A percentile compares a stretch with the other conserved stretches of the same genome.
Conservation (phyloP, 1,140 invertebrate genomes). For the Cephus cinctus region DNA sequence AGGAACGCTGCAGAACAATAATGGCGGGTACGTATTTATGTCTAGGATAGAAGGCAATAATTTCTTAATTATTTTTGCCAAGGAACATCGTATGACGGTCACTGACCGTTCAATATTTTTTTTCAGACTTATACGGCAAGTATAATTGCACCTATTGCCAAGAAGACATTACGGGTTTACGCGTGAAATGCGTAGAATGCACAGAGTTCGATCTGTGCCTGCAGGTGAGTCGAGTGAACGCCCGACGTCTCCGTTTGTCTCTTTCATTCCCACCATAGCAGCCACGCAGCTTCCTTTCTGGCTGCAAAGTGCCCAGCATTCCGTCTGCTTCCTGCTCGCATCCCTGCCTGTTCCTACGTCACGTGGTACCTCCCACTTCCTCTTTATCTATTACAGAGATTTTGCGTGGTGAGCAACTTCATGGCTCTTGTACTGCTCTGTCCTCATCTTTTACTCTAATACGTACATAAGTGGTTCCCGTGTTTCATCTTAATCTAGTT, state of each 20-base stretch:
- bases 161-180: slow-evolving; percentile 81
- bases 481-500: too few species aligned
- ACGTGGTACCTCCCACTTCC: background rate
- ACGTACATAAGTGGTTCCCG: too few species aligned
- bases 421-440: too few species aligned
- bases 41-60: background rate
- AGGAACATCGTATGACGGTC: too few species aligned
- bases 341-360: slow-evolving; percentile 7
- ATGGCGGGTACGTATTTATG: slow-evolving; percentile 51
- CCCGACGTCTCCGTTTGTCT: slow-evolving; percentile 11
- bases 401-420: too few species aligned
- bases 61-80: background rate
- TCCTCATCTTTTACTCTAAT: too few species aligned
- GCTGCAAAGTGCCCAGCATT: background rate
- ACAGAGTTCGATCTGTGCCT: slow-evolving; percentile 85
- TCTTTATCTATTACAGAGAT: too few species aligned
- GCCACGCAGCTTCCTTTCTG: background rate
- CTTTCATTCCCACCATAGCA: background rate
- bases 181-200: slow-evolving; percentile 87
- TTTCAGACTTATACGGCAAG: slow-evolving; percentile 71
- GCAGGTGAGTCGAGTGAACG: slow-evolving; percentile 67
- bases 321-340: background rate
- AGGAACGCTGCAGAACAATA: slow-evolving; percentile 46
- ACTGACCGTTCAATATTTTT: slow-evolving; percentile 6
- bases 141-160: slow-evolving; percentile 90